Base-by-base conservation (phyloP, 2,888 invertebrate species). In the Agrypnus murinus region DNA sequence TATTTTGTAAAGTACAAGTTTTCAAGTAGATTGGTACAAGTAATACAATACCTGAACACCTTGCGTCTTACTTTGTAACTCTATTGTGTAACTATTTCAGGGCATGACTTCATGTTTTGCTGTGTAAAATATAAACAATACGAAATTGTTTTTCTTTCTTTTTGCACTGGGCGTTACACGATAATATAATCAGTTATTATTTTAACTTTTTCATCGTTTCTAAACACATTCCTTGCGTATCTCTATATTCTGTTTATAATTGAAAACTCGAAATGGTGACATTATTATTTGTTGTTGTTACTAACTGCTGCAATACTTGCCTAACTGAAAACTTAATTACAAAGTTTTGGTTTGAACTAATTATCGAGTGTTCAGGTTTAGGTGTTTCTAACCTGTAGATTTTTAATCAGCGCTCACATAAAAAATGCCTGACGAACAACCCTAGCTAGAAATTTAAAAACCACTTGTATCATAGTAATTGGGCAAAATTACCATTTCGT, bases 31-130 rank as follows among this genome's bases (percentile, higher is more conserved):
- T 38, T 63, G 45, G 38, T 25, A 14, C 25, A 31, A 48, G 48
- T 46, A 66, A 66, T 55, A 19, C 14, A 15, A 53, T 43, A 55
- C 31, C 15, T 55, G 59, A 59, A 67, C 67, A 67, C 60, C 55
- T 67, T 67, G 50, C 66, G 50, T 19, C 66, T 53, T 63, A 69
- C 68, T 34, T 62, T 63, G 68, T 69, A 63, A 63, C 62, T 15
- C 62, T 55, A 67, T 67, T 67, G 68, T 63, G 32, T 34, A 63
- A 69, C 68, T 69, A 69, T 69, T 69, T 69, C 63, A 62, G 34
- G 68, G 67, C 69, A 77, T 79, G 78, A 78, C 79, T 77, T 77
- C 79, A 77, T 74, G 74, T 76, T 75, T 76, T 70, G 65, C 65
- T 48, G 67, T 72, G 71, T 72, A 77, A 74, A 77, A 75, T 72